Conservation (phyloP, 2,888 invertebrate genomes). For the Hyles lineata region DNA sequence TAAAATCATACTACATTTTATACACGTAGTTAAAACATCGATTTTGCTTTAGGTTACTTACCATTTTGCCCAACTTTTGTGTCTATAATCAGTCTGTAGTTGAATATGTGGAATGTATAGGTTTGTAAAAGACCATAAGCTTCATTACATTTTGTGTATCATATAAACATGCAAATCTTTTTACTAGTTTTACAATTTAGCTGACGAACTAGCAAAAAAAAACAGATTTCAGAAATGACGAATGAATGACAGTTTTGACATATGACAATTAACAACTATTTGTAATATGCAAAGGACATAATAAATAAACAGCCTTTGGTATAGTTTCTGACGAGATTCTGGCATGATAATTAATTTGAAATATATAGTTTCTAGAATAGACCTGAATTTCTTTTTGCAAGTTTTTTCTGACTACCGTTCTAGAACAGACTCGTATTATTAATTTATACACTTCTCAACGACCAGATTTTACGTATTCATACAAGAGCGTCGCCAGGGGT, state of each 20-base stretch:
- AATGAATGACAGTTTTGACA: neutral
- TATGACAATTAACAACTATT: no score
- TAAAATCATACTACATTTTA: neutral
- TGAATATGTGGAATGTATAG: conserved; percentile 14
- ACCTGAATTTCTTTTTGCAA: no score
- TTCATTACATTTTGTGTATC: conserved; percentile 14
- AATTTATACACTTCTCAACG: no score
- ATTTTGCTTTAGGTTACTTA: neutral
- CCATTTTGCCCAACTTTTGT: neutral
- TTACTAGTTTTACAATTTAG: neutral
- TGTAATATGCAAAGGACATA: no score
- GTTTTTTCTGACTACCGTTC: no score
- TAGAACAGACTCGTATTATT: no score
- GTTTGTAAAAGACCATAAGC: neutral
- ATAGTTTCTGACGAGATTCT: no score
- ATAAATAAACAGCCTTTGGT: no score
- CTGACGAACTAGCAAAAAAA: neutral
- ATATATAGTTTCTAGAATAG: no score
- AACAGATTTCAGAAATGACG: neutral
- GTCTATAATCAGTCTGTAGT: neutral
- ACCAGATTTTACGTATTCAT: no score
- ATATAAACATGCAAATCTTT: neutral
- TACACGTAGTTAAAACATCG: neutral
- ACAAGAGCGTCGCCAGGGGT: no score
- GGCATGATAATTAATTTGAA: no score